These are phyloP conservation scores for Rhyacophila brunnea DNA, from an alignment of 1,140 invertebrate genomes.

Conservation along the genomic window DNA sequence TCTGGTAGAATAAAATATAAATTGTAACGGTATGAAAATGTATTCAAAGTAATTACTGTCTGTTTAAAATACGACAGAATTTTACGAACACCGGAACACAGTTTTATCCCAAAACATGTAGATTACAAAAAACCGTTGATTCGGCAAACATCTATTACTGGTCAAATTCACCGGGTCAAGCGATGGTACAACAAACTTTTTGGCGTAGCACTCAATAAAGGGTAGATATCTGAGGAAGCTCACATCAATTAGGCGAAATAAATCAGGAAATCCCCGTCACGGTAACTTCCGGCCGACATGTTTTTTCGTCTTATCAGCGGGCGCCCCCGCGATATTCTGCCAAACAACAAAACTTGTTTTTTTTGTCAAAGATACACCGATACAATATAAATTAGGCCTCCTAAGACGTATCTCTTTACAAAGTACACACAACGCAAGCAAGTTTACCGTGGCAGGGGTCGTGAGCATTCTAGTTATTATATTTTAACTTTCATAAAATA, in stretches of 20 bases:
- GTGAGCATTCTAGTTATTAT: no score
- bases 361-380: slow-evolving; percentile 37
- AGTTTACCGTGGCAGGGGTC: no score
- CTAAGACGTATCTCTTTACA: slow-evolving; percentile 28
- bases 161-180: neutral
- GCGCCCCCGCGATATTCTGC: neutral
- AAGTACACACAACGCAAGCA: slow-evolving; percentile 11
- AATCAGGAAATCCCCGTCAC: slow-evolving; percentile 32
- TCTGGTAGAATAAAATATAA: no score
- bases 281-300: slow-evolving; percentile 33
- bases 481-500: no score
- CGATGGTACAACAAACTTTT: neutral
- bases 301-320: slow-evolving; percentile 21
- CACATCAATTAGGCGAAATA: slow-evolving; percentile 32
- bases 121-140: no score
- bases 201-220: no score
- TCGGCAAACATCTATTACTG: no score
- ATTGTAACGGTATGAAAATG: no score
- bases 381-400: slow-evolving; percentile 36
- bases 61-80: no score
- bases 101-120: no score
- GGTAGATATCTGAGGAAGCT: slow-evolving; percentile 26
- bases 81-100: no score
- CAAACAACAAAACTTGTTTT: slow-evolving; percentile 25
- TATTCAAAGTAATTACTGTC: no score